Evolutionary conservation across 2,888 invertebrate genomes (phyloP), one percentile per base, ranked within the genome.

Genomic region (Nomada flava): DNA sequence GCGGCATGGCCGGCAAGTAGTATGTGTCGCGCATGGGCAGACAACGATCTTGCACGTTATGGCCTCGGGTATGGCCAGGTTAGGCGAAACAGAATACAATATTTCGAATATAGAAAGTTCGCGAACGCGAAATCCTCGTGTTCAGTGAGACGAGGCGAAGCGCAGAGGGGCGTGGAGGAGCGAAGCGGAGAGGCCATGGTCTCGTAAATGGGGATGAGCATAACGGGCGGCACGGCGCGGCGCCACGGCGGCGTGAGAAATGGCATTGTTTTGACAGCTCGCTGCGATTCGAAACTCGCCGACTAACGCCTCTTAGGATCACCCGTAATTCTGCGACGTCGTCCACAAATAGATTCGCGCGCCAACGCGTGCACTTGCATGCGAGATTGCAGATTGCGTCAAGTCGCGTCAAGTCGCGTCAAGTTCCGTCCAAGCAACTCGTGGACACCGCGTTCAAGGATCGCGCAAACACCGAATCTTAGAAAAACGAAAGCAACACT

Each of bases 181-280:
- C 76, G 83, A 82, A 83, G 83, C 72, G 70, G 64, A 71, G 53
- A n/a, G 70, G 52, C 81, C 76, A 83, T 82, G 83, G 72, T 81
- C 88, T 88, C 90, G 90, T 91, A 91, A 92, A 91, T 91, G 91
- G 91, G 91, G 82, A 89, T 88, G 91, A 86, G 89, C 81, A 89
- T 91, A 92, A 92, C 89, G 86, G 36, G 9, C 36, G 36, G 36
- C 36, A 7, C 7, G 36, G 36, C 20, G 20, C 20, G 20, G 20
- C 36, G 36, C 36, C 36, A 0, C 36, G 36, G 36, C 36, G 7
- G 79, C 86, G 82, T 92, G 92, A 92, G 89, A 89, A 91, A 92
- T 90, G 90, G 89, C 87, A 89, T 88, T 92, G 91, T 92, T 92
- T 92, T 92, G 92, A 92, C 92, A 92, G 90, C 89, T 87, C 82